phyloP scores from a whole-genome alignment of 2,113 vertebrate species.

The Reinhardtius hippoglossoides region DNA sequence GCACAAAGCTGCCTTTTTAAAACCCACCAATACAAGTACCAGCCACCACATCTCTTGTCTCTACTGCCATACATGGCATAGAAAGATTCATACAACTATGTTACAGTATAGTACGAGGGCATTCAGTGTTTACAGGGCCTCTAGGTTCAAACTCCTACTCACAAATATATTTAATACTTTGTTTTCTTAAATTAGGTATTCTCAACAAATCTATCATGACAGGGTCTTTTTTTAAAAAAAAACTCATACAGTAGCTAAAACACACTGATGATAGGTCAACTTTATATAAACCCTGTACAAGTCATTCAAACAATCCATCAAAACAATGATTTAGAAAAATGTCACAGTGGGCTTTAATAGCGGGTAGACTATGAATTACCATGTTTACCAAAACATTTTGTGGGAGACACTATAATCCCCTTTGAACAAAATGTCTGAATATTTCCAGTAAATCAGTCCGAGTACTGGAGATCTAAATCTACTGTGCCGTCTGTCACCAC shows the following conservation, averaged over 20 bases:
- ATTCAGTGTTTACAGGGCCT: slow-evolving; percentile 31
- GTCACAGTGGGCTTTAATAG: slow-evolving; percentile 44
- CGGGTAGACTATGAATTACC: slow-evolving; percentile 43
- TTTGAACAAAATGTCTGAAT: not conserved
- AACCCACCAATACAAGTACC: slow-evolving; percentile 60
- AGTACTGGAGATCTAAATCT: slow-evolving; percentile 84
- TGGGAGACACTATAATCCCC: slow-evolving; percentile 1
- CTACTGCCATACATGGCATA: slow-evolving; percentile 50
- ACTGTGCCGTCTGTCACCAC: slow-evolving; percentile 84
- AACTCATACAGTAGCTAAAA: slow-evolving; percentile 61
- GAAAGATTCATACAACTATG: slow-evolving; percentile 64
- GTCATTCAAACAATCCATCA: slow-evolving; percentile 50
- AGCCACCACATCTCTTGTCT: slow-evolving; percentile 35
- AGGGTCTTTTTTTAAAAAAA: slow-evolving; percentile 33
- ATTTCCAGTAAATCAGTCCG: slow-evolving; percentile 71
- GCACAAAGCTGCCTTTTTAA: slow-evolving; percentile 75
- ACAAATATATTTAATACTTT: slow-evolving; percentile 55
- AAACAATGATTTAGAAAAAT: slow-evolving; percentile 59
- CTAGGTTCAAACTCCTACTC: slow-evolving; percentile 26
- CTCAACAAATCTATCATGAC: slow-evolving; percentile 27
- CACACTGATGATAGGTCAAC: slow-evolving; percentile 12
- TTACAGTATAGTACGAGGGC: slow-evolving; percentile 61
- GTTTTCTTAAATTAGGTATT: slow-evolving; percentile 57
- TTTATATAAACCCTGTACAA: slow-evolving; percentile 60
- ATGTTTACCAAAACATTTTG: slow-evolving; percentile 60